phyloP scores from a whole-genome alignment of 2,888 invertebrate genomes.

The Anoplius nigerrimus region DNA sequence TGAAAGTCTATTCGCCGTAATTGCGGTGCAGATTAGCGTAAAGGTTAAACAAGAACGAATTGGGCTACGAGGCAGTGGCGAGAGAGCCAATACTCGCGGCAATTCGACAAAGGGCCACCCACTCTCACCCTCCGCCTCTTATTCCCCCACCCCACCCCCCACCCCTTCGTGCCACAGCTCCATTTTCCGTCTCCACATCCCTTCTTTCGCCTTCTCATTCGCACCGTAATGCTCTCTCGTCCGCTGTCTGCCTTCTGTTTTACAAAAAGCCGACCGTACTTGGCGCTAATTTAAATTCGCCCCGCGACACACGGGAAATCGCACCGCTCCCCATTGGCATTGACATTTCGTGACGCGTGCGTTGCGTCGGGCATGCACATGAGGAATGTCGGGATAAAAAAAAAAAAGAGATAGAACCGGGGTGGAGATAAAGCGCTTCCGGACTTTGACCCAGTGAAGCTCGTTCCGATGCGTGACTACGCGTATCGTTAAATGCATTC shows the following conservation, averaged over 20 bases:
- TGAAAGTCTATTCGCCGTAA: constrained; percentile 37
- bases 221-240: neutral
- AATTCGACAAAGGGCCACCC: constrained; percentile 32
- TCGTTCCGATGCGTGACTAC: too few species aligned
- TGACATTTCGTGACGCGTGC: too few species aligned
- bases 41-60: constrained; percentile 41
- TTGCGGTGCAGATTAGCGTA: constrained; percentile 47
- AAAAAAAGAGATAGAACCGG: too few species aligned
- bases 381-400: too few species aligned
- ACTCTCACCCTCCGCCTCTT: neutral
- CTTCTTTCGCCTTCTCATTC: too few species aligned
- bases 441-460: too few species aligned
- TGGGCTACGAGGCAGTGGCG: neutral
- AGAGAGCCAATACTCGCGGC: constrained; percentile 22
- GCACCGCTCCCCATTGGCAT: constrained; percentile 24
- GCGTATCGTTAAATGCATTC: too few species aligned
- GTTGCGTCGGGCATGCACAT: too few species aligned
- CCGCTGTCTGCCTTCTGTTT: neutral
- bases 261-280: constrained; percentile 4
- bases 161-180: too few species aligned
- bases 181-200: neutral
- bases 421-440: too few species aligned
- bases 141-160: neutral
- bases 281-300: constrained; percentile 48
- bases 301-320: constrained; percentile 34